A percentile compares a stretch with the other conserved stretches of the same genome.
Conservation (phyloP, 2,888 invertebrate species). For the Carpatolechia fugitivella region DNA sequence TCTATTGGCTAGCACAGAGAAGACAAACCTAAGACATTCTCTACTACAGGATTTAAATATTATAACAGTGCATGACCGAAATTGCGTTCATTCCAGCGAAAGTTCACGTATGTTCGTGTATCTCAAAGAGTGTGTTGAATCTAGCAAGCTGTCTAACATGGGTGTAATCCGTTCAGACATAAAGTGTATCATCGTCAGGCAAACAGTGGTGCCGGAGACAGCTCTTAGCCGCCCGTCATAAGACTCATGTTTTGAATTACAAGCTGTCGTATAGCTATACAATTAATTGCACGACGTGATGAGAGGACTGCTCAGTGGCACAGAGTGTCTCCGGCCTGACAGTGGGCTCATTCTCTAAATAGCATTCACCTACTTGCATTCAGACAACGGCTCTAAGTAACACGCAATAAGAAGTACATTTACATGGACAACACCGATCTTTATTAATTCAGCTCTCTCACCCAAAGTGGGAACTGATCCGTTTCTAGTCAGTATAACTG, state of each 20-base stretch:
- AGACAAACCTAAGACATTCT: constrained; percentile 66
- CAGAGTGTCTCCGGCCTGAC: constrained; percentile 59
- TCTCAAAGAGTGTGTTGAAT: constrained; percentile 36
- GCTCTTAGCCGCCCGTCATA: constrained; percentile 29
- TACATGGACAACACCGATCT: constrained; percentile 71
- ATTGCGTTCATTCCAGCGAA: constrained; percentile 66
- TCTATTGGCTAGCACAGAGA: constrained; percentile 53
- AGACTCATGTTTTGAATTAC: not conserved
- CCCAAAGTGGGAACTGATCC: constrained; percentile 82
- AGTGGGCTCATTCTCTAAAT: constrained; percentile 66
- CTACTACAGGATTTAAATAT: constrained; percentile 63
- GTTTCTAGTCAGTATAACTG: constrained; percentile 82
- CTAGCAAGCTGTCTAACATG: constrained; percentile 63
- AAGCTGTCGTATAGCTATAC: not conserved
- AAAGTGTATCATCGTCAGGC: constrained; percentile 47
- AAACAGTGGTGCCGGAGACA: constrained; percentile 58
- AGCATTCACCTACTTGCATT: constrained; percentile 76
- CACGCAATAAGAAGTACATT: constrained; percentile 59
- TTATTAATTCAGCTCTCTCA: constrained; percentile 77
- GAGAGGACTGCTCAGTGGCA: constrained; percentile 24
- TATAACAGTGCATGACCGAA: constrained; percentile 64
- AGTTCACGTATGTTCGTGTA: constrained; percentile 40
- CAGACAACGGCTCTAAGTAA: constrained; percentile 72
- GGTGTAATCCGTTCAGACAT: constrained; percentile 47
- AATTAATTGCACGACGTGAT: not conserved